phyloP scores from a whole-genome alignment of 2,797 vertebrate species.

The Falco novaeseelandiae region DNA sequence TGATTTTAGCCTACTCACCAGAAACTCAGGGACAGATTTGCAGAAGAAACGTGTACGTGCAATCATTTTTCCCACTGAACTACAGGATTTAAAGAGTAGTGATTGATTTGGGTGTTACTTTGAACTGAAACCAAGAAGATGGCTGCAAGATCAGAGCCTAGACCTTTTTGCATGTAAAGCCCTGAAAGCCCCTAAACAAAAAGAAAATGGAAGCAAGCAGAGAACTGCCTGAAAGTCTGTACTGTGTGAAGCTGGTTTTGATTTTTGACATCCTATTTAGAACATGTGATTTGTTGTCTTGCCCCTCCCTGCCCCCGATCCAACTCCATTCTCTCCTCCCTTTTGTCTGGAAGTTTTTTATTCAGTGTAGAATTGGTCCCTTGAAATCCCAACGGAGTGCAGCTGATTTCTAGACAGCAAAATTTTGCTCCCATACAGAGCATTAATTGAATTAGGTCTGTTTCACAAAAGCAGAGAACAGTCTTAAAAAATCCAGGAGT shows the following conservation, averaged over 20 bases:
- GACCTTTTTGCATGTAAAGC: not conserved
- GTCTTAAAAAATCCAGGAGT: not conserved
- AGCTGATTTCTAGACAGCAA: not conserved
- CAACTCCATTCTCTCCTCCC: not conserved
- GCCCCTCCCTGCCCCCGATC: not conserved
- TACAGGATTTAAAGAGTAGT: not conserved
- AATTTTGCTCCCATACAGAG: not conserved
- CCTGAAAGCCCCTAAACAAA: not conserved
- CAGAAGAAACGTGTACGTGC: not conserved
- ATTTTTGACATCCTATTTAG: not conserved
- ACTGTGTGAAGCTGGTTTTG: not conserved
- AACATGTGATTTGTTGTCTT: not conserved
- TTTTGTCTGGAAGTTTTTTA: not conserved
- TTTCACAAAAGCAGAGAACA: not conserved
- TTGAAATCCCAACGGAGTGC: not conserved
- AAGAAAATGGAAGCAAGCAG: not conserved
- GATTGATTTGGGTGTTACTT: not conserved
- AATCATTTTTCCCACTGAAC: not conserved
- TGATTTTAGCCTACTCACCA: not conserved
- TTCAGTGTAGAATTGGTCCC: not conserved
- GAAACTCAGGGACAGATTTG: not conserved
- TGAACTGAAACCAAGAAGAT: not conserved
- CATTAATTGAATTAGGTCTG: not conserved
- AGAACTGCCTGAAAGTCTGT: not conserved
- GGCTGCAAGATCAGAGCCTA: not conserved